These are phyloP conservation scores for Heliangelus exortis DNA, from an alignment of 2,797 vertebrate genomes.

Conservation along the genomic window DNA sequence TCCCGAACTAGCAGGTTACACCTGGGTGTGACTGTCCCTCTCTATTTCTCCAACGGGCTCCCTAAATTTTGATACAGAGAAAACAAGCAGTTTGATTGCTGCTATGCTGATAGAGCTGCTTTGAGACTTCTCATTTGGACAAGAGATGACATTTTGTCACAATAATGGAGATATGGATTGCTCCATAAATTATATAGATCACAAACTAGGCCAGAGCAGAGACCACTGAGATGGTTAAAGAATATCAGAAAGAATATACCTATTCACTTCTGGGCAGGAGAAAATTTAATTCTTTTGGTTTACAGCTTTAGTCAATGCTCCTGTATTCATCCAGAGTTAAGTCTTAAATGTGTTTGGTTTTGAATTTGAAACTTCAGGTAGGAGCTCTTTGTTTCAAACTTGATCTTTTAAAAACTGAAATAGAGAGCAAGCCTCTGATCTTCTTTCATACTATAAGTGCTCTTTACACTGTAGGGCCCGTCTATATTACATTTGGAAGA, in stretches of 20 bases:
- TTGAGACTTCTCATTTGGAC: neutral
- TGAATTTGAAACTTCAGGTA: neutral
- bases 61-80: neutral
- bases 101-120: neutral
- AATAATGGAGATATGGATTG: constrained; percentile 3
- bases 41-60: neutral
- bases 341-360: neutral
- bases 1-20: neutral
- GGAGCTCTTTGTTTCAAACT: neutral
- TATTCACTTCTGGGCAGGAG: neutral
- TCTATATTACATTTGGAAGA: neutral
- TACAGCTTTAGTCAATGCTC: neutral
- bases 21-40: neutral
- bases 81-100: neutral
- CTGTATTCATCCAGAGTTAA: neutral
- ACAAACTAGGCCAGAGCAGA: neutral
- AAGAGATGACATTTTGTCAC: neutral
- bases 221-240: neutral
- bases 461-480: neutral
- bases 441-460: neutral
- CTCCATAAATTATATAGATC: neutral
- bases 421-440: neutral
- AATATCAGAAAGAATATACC: neutral
- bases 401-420: neutral
- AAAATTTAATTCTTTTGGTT: neutral